phyloP scores from a whole-genome alignment of 2,113 vertebrate species.

The Nibea coibor region DNA sequence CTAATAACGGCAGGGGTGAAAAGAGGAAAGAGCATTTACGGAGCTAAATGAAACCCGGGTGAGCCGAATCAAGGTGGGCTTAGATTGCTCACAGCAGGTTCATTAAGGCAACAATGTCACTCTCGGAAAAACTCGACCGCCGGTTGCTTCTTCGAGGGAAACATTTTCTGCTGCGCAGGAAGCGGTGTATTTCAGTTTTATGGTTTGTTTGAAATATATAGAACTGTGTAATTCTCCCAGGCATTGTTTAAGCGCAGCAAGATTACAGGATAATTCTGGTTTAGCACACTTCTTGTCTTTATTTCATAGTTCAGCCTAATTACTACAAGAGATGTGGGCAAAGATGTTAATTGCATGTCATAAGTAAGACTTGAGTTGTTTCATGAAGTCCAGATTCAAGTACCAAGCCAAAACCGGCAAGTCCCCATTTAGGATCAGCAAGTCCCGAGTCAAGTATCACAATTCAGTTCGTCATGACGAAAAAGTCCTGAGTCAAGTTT shows the following conservation, averaged over 20 bases:
- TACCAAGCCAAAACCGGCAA: neutral
- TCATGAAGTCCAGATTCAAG: neutral
- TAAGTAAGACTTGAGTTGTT: neutral
- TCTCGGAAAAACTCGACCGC: neutral
- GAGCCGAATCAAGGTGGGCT: conserved; percentile 31
- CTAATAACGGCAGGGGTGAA: neutral
- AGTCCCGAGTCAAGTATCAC: neutral
- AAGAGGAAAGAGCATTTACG: conserved; percentile 20
- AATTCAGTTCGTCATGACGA: neutral
- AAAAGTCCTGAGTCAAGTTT: neutral
- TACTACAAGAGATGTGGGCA: neutral
- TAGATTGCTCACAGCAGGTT: conserved; percentile 37
- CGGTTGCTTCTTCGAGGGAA: neutral
- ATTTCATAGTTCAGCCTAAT: neutral
- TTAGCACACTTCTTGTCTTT: neutral
- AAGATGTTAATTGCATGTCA: neutral
- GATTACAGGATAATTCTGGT: neutral
- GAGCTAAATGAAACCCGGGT: conserved; percentile 37
- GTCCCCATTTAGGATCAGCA: neutral
- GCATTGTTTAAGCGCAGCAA: neutral
- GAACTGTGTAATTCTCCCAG: neutral
- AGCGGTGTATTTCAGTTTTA: neutral
- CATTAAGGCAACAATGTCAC: conserved; percentile 38
- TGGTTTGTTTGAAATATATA: conserved; percentile 6
- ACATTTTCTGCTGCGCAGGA: neutral